A percentile compares a stretch with the other conserved stretches of the same genome.
Conservation (phyloP, 1,140 invertebrate species). For the Oncopodura yosiiana region DNA sequence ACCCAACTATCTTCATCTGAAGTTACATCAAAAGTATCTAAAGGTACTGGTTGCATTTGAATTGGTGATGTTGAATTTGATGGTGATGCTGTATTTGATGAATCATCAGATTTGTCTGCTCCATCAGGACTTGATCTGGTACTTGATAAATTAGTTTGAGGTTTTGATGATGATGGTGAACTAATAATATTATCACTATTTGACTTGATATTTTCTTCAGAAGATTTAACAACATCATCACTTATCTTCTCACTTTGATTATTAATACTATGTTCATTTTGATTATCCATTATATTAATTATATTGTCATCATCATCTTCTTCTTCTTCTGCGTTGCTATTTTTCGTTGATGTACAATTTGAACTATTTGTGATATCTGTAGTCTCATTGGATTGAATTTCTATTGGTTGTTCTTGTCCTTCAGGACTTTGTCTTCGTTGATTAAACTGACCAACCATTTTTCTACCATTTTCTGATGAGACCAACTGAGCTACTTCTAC, state of each 20-base stretch:
- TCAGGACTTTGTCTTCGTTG: slow-evolving; percentile 21
- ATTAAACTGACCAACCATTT: too few relatives aligned
- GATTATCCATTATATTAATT: background rate
- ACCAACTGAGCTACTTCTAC: background rate
- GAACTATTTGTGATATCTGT: background rate
- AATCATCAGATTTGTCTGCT: slow-evolving; percentile 19
- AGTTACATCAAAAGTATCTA: slow-evolving; percentile 26
- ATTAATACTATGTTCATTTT: background rate
- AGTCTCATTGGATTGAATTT: background rate
- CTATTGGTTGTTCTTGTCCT: slow-evolving; percentile 15
- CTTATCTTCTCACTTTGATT: slow-evolving; percentile 1
- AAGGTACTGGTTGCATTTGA: background rate
- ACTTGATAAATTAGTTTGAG: too few relatives aligned
- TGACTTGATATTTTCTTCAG: too few relatives aligned
- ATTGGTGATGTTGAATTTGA: background rate
- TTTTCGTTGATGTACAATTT: background rate
- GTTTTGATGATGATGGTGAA: background rate
- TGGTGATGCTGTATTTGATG: background rate
- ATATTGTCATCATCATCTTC: slow-evolving; percentile 7
- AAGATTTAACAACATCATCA: too few relatives aligned
- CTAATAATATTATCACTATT: too few relatives aligned
- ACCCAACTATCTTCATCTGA: slow-evolving; percentile 32
- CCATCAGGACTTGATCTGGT: slow-evolving; percentile 20
- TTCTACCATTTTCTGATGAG: too few relatives aligned
- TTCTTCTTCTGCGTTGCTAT: slow-evolving; percentile 8